Base-by-base conservation (phyloP, 2,113 vertebrate species). In the Seriola aureovittata region DNA sequence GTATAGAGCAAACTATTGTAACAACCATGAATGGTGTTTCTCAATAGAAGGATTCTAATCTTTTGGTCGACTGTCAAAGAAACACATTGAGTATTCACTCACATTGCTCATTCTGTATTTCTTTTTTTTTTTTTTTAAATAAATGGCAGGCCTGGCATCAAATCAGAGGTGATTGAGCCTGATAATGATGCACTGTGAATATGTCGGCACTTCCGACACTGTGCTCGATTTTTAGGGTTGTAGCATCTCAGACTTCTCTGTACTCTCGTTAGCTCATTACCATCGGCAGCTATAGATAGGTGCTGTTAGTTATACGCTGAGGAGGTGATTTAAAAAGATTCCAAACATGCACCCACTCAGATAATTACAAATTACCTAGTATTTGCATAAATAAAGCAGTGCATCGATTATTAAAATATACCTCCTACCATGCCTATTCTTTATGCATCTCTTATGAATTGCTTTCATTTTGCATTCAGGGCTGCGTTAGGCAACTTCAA, bases 351-450 rank as follows among this genome's bases (percentile, higher is more conserved):
- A 75, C 73, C 85, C 89, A 86, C 84, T 90, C 79, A 86, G 62
- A 82, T 91, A 90, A 92, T 89, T 88, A 89, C 85, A 92, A 85
- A 89, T 91, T 75, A 86, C 70, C 71, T 60, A 34, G 50, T 88
- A 91, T 94, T 93, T 93, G 87, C 91, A 93, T 92, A 86, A 91
- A 91, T 92, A 91, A 92, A 85, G 78, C 70, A 60, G 74, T 36
- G 58, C 76, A 78, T 88, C 34, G n/a, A 89, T 90, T 92, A 91
- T 89, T 89, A 90, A 91, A 91, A 85, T 75, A 82, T 80, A 89
- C 90, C 87, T 85, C 86, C 89, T 81, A 58, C 86, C 60, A 81
- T 69, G 78, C 78, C 78, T 86, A 48, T 85, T 92, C 82, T 88
- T 84, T 84, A 89, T 89, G 87, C 82, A 83, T 89, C 80, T 90